A percentile compares a stretch with the other conserved stretches of the same genome.
Conservation (phyloP, 2,888 invertebrate species). For the Tinea pellionella region DNA sequence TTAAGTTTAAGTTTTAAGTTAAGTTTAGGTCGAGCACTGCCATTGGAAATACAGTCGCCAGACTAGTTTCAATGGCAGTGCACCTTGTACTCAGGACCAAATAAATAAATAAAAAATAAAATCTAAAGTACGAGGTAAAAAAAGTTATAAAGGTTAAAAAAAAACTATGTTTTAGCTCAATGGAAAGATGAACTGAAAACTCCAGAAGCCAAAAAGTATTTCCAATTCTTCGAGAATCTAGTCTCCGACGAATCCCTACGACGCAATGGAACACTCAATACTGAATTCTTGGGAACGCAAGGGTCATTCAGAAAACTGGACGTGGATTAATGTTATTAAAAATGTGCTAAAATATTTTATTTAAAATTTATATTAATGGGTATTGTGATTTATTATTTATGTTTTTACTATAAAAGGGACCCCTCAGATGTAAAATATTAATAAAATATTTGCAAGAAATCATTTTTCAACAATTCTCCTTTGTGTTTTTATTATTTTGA, state of each 20-base stretch:
- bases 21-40: too few relatives aligned
- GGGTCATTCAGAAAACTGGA: constrained; percentile 49
- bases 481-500: constrained; percentile 8
- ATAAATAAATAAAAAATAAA: too few relatives aligned
- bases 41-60: too few relatives aligned
- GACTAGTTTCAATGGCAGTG: too few relatives aligned
- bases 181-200: constrained; percentile 38
- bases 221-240: constrained; percentile 32
- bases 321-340: constrained; percentile 34
- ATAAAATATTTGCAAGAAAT: background rate
- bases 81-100: too few relatives aligned
- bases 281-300: constrained; percentile 56
- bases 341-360: constrained; percentile 1
- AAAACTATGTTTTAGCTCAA: constrained; percentile 45
- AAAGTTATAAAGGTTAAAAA: too few relatives aligned
- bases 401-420: constrained; percentile 2
- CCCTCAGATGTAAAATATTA: background rate
- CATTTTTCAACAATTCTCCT: background rate
- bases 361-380: background rate
- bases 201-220: constrained; percentile 33
- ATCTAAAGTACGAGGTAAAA: too few relatives aligned
- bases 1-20: too few relatives aligned
- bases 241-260: constrained; percentile 46
- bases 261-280: constrained; percentile 38
- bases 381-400: constrained; percentile 4